A percentile compares a stretch with the other conserved stretches of the same genome.
phyloP scores from a whole-genome alignment of 2,113 vertebrate species.

The Seriola dumerili region DNA sequence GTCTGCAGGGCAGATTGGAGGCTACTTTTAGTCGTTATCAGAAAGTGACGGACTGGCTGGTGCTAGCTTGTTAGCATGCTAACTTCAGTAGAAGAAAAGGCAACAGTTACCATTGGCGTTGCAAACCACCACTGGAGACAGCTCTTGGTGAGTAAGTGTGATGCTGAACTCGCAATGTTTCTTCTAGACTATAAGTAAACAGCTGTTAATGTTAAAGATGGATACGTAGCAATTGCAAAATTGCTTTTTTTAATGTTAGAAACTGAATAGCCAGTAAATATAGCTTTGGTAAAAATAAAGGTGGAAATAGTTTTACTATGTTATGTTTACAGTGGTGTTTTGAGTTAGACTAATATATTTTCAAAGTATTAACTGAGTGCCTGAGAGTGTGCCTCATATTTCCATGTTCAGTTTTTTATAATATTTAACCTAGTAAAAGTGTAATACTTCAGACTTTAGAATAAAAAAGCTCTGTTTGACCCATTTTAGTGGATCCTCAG shows the following conservation, averaged over 20 bases:
- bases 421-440: neutral
- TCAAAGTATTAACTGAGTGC: neutral
- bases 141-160: too few relatives aligned
- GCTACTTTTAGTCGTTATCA: too few relatives aligned
- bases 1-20: too few relatives aligned
- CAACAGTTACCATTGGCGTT: too few relatives aligned
- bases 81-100: too few relatives aligned
- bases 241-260: neutral
- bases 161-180: too few relatives aligned
- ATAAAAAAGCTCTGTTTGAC: neutral
- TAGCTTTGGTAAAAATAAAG: neutral
- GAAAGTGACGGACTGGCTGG: too few relatives aligned
- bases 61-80: too few relatives aligned
- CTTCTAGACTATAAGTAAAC: too few relatives aligned
- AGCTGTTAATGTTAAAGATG: too few relatives aligned
- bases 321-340: neutral
- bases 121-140: too few relatives aligned
- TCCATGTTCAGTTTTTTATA: neutral
- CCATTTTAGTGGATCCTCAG: conserved; percentile 16
- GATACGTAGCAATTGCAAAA: too few relatives aligned
- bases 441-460: neutral
- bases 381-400: neutral
- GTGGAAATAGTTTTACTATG: neutral
- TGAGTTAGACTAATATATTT: neutral
- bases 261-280: neutral